Percentiles rank a stretch among this genome's conserved stretches.
Conservation (phyloP, 1,140 invertebrate species). For the Oppia nitens region DNA sequence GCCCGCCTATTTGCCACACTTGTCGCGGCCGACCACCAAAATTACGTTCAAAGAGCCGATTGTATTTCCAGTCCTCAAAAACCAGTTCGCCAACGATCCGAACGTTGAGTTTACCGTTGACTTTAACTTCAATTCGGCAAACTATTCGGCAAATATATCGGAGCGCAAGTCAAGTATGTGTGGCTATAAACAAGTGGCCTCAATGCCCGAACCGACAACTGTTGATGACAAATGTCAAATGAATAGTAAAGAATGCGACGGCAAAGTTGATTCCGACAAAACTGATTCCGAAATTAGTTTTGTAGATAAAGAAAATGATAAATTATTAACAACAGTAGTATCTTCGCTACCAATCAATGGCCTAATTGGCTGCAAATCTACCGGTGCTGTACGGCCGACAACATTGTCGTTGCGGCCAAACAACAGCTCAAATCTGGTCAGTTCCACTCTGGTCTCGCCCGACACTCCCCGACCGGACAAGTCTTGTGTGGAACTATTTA, state of each 20-base stretch:
- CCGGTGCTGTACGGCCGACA: background rate
- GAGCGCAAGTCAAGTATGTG: background rate
- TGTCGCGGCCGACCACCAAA: conserved; percentile 7
- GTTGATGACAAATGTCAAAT: background rate
- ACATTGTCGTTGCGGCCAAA: conserved; percentile 4
- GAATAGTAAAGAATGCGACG: background rate
- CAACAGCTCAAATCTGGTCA: conserved; percentile 18
- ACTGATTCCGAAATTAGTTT: background rate
- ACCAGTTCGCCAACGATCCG: background rate
- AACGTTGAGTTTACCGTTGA: conserved; percentile 9
- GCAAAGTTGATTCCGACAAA: background rate
- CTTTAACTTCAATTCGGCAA: background rate
- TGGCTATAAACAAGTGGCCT: background rate
- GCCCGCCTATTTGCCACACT: conserved; percentile 14
- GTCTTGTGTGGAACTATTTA: conserved; percentile 63
- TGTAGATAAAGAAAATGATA: background rate
- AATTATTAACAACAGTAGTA: background rate
- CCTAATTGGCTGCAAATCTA: background rate
- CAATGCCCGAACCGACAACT: background rate
- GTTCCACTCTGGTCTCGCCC: conserved; percentile 43
- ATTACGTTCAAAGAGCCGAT: conserved; percentile 12
- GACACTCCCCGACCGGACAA: conserved; percentile 74
- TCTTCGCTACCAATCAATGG: background rate
- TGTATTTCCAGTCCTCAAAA: conserved; percentile 13
- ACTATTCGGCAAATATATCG: background rate